Evolutionary conservation across 2,113 vertebrate species (phyloP).

Genomic region (Thalassarche chlororhynchos): DNA sequence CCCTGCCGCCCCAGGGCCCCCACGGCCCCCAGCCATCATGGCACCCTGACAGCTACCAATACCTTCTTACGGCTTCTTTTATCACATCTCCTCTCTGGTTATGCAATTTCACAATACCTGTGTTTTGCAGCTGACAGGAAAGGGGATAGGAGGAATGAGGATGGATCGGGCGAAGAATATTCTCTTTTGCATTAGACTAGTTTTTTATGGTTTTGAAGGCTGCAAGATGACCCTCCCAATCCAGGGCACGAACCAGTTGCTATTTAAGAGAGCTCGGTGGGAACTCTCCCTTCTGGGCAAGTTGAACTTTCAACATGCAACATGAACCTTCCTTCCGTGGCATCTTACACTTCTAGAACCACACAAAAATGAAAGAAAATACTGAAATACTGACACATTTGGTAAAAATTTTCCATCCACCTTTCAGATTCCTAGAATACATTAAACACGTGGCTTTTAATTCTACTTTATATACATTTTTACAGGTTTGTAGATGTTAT

Average conservation of each 20-base stretch:
- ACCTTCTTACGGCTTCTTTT: neutral
- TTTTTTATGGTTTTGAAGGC: neutral
- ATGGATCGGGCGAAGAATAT: neutral
- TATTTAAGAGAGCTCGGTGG: neutral
- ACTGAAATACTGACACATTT: neutral
- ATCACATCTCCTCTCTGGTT: neutral
- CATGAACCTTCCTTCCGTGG: neutral
- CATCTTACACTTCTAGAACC: neutral
- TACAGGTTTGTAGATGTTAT: neutral
- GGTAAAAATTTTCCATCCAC: neutral
- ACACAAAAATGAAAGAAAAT: neutral
- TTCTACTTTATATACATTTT: neutral
- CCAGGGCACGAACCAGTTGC: accelerated
- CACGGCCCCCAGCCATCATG: neutral
- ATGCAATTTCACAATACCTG: neutral
- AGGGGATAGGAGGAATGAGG: neutral
- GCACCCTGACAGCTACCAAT: neutral
- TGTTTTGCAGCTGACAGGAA: neutral
- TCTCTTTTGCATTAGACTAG: neutral
- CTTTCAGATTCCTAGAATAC: neutral
- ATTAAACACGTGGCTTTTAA: neutral
- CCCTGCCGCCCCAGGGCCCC: accelerated
- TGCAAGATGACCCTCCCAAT: neutral
- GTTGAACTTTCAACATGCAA: neutral
- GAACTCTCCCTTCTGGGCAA: neutral